phyloP scores from a whole-genome alignment of 2,888 invertebrate genomes.

The Dasypogon diadema region DNA sequence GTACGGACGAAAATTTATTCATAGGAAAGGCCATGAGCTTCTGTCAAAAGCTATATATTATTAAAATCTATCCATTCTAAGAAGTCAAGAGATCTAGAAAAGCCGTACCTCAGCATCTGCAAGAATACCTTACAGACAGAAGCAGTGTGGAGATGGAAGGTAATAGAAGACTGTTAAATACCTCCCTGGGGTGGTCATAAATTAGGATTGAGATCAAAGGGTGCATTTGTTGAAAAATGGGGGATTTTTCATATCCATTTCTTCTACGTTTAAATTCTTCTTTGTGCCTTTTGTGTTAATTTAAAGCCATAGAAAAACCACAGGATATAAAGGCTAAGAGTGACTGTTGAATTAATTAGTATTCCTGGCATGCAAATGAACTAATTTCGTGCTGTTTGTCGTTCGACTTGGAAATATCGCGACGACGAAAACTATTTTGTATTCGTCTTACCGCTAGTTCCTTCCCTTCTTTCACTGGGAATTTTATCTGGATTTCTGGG shows the following conservation, averaged over 20 bases:
- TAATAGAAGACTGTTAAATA: slow-evolving; percentile 28
- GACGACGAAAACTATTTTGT: slow-evolving; percentile 29
- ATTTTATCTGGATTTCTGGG: slow-evolving; percentile 32
- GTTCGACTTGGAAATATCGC: slow-evolving; percentile 14
- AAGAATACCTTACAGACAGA: not conserved
- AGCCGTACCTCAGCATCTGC: slow-evolving; percentile 37
- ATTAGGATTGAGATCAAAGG: slow-evolving; percentile 33
- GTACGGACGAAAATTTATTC: slow-evolving; percentile 29
- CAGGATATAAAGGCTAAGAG: slow-evolving; percentile 20
- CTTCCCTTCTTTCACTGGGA: slow-evolving; percentile 1
- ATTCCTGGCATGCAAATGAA: slow-evolving; percentile 37
- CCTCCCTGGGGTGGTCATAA: slow-evolving; percentile 25
- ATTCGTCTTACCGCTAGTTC: slow-evolving; percentile 37
- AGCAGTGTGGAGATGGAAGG: not conserved
- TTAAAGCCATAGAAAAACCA: not conserved
- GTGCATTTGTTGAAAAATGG: slow-evolving; percentile 22
- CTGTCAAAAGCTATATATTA: slow-evolving; percentile 45
- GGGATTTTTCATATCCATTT: slow-evolving; percentile 27
- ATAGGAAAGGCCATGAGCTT: slow-evolving; percentile 36
- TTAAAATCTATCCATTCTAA: slow-evolving; percentile 39
- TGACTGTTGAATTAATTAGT: slow-evolving; percentile 34
- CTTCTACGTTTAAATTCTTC: not conserved
- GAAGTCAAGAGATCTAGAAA: slow-evolving; percentile 36
- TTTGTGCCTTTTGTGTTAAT: not conserved
- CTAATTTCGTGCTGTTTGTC: slow-evolving; percentile 41